phyloP scores from a whole-genome alignment of 2,113 vertebrate genomes.

The Aptenodytes patagonicus region DNA sequence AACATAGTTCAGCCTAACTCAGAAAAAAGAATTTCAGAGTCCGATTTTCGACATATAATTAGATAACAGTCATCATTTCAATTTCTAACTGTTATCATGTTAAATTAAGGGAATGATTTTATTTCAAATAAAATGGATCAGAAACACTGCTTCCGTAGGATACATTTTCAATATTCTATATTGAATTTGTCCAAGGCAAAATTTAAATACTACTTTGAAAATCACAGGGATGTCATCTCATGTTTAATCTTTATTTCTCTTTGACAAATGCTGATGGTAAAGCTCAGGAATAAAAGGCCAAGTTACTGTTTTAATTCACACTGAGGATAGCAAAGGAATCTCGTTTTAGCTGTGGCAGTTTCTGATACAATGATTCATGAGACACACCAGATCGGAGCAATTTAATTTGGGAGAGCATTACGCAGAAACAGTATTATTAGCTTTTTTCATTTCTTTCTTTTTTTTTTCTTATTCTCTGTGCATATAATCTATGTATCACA shows the following conservation, averaged over 20 bases:
- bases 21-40: neutral
- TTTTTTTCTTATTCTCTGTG: neutral
- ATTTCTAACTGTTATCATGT: neutral
- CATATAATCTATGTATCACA: neutral
- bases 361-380: slow-evolving; percentile 1
- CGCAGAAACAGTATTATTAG: neutral
- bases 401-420: slow-evolving; percentile 24
- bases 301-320: neutral
- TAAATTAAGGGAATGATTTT: neutral
- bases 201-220: neutral
- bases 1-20: neutral
- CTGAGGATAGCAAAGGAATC: neutral
- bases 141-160: neutral
- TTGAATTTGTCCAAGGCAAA: neutral
- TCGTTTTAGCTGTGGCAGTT: neutral
- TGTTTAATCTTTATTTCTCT: neutral
- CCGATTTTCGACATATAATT: neutral
- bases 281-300: neutral
- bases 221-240: neutral
- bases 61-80: neutral
- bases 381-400: neutral
- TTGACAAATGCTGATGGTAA: neutral
- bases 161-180: neutral
- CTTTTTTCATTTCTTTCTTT: neutral
- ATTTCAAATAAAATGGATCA: neutral